A percentile compares a stretch with the other conserved stretches of the same genome.
These are phyloP conservation scores for Lepidurus arcticus DNA, from an alignment of 1,140 invertebrate species.

Conservation along the genomic window DNA sequence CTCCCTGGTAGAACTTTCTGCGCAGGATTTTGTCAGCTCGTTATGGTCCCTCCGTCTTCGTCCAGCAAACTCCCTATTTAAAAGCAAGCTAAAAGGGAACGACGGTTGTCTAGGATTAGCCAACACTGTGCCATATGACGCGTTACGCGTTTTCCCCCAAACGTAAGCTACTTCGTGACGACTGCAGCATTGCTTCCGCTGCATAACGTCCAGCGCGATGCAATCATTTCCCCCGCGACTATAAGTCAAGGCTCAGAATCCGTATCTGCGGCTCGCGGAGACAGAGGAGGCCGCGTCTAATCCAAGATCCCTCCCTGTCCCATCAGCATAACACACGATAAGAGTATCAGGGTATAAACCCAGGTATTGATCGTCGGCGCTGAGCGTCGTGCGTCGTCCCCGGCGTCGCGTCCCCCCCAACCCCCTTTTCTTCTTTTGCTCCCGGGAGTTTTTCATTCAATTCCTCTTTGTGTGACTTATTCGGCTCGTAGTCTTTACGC, in stretches of 20 bases:
- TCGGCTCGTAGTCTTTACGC: neutral
- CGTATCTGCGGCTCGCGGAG: neutral
- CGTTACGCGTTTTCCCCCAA: neutral
- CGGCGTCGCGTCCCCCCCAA: neutral
- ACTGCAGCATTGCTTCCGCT: neutral
- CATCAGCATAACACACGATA: neutral
- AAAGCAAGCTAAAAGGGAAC: neutral
- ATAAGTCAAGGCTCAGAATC: neutral
- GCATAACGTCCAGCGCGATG: too few species aligned
- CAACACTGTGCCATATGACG: slow-evolving; percentile 24
- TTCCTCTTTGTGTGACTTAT: slow-evolving; percentile 13
- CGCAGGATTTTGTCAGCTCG: neutral
- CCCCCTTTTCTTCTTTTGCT: neutral
- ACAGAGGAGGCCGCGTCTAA: too few species aligned
- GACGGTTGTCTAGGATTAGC: neutral
- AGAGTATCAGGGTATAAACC: neutral
- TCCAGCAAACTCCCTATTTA: neutral
- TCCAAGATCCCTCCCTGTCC: neutral
- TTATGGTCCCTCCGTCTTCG: neutral
- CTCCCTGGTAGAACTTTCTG: too few species aligned
- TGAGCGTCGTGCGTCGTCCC: neutral
- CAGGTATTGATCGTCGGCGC: slow-evolving; percentile 17
- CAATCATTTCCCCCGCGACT: neutral
- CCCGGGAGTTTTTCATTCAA: neutral
- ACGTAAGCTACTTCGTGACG: neutral